Percentiles rank a stretch among this genome's conserved stretches.
Conservation (phyloP, 2,113 vertebrate genomes). For the Lepisosteus osseus region DNA sequence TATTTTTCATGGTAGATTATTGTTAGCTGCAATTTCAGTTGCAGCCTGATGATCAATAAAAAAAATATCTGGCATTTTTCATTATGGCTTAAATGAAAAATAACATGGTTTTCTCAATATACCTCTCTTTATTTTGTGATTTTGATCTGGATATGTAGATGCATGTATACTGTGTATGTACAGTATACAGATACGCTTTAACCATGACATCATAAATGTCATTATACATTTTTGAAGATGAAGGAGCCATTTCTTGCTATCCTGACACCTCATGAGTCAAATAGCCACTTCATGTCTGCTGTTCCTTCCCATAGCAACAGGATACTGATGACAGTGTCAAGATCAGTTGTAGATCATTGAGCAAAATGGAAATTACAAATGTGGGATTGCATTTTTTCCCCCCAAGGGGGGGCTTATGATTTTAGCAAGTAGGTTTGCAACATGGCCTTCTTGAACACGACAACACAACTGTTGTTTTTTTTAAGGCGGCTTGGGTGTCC, state of each 20-base stretch:
- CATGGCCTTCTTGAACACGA: conserved; percentile 25
- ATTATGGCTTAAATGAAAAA: too few relatives aligned
- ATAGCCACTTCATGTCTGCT: conserved; percentile 65
- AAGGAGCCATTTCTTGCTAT: conserved; percentile 48
- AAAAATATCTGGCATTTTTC: too few relatives aligned
- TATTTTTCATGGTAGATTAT: too few relatives aligned
- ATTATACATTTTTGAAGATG: too few relatives aligned
- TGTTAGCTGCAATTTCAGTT: too few relatives aligned
- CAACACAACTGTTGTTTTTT: conserved; percentile 40
- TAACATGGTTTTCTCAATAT: too few relatives aligned
- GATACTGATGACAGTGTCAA: conserved; percentile 70
- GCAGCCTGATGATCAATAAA: too few relatives aligned
- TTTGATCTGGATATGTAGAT: too few relatives aligned
- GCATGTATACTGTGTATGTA: too few relatives aligned
- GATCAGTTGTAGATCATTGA: conserved; percentile 62
- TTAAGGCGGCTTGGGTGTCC: neutral
- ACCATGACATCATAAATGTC: too few relatives aligned
- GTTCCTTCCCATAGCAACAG: conserved; percentile 56
- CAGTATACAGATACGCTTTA: too few relatives aligned
- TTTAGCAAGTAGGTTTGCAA: conserved; percentile 12
- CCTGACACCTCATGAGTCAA: conserved; percentile 72
- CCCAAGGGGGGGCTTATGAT: conserved; percentile 27
- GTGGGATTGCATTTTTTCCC: conserved; percentile 27
- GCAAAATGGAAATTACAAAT: conserved; percentile 41
- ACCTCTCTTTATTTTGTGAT: too few relatives aligned